Base-by-base conservation (phyloP, 2,113 vertebrate species). In the Trachemys scripta region DNA sequence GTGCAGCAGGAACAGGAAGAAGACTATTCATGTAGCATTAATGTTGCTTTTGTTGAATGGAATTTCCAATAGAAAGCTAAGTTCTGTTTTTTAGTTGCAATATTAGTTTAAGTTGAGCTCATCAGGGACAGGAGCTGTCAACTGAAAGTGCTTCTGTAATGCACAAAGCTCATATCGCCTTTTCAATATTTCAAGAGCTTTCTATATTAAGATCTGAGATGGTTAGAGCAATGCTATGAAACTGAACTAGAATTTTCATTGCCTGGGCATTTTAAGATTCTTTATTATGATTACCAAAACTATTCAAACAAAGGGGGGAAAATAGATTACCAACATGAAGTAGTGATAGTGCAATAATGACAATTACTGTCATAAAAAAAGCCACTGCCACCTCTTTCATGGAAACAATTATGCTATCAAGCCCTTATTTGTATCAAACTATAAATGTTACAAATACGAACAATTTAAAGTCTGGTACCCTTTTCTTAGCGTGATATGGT, bases 291-390 rank as follows among this genome's bases (percentile, higher is more conserved):
- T 89, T 92, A 80, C 95, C 5, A 89, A 94, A 89, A 80, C 85
- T 82, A 53, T 76, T 85, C 83, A 89, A 89, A 96, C 96, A 95
- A 90, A 72, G 78, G 85, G 90, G 96, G 92, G 75, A 96, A 90
- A 92, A 80, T 93, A 94, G 78, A 91, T 51, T 94, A 84, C 86
- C 79, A 57, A 92, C 96, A 69, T 69, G 57, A 62, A 31, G 29
- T 35, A 35, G 13, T 62, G 16, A 35, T 31, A 62, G 59, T 62
- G 65, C 65, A 72, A 72, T 72, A 17, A 72, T 19, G 16, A 38
- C 27, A 31, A 62, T 5, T 38, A 22, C 19, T 11, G 17, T n/a
- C 7, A 19, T 19, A n/a, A 69, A 69, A 69, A 53, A 49, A 49
- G 14, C 4, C 50, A 38, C 8, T 72, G 65, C 17, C 65, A 72